Conservation (phyloP, 2,113 vertebrate species). For the Camelus bactrianus region DNA sequence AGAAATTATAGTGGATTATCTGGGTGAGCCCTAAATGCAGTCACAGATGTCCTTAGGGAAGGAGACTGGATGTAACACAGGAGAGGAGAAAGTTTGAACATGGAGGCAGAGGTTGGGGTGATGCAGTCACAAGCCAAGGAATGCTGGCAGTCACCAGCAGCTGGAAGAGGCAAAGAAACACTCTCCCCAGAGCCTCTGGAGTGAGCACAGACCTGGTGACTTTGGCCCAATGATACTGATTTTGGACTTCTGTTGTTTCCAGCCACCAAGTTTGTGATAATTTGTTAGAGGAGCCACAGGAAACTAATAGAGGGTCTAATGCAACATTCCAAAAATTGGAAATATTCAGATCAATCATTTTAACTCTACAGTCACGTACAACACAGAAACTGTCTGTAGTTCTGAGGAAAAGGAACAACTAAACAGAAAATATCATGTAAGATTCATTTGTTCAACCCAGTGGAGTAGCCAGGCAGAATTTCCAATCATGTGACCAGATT, state of each 20-base stretch:
- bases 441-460: conserved; percentile 14
- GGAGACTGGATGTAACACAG: neutral
- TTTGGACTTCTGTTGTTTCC: conserved; percentile 38
- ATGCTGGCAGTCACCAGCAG: neutral
- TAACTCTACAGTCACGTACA: conserved; percentile 22
- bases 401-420: conserved; percentile 30
- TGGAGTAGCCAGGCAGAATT: neutral
- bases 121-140: neutral
- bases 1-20: neutral
- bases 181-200: neutral
- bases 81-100: neutral
- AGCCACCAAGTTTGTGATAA: neutral
- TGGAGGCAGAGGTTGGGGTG: neutral
- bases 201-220: neutral
- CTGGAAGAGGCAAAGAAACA: neutral
- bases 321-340: conserved; percentile 22
- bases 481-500: neutral
- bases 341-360: conserved; percentile 4
- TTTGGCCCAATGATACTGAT: neutral
- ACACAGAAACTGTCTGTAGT: conserved; percentile 22
- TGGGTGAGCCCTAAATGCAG: neutral
- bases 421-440: conserved; percentile 9
- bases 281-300: neutral
- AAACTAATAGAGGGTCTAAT: conserved; percentile 15
- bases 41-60: neutral